Evolutionary conservation across 2,888 invertebrate species (phyloP).

Genomic region (Vesta saturnalis): DNA sequence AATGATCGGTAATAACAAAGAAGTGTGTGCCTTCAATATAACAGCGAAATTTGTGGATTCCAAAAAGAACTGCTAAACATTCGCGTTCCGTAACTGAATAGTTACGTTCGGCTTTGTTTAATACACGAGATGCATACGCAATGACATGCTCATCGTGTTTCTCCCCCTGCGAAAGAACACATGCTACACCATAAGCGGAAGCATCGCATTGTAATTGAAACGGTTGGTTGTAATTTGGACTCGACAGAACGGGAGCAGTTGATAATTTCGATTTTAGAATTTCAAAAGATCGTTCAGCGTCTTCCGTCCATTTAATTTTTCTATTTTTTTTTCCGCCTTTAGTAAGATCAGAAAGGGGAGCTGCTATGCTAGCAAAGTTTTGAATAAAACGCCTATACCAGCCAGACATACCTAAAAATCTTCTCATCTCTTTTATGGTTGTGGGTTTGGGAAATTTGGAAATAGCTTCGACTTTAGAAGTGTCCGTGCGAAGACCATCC

Average conservation of each 20-base stretch:
- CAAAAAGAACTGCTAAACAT: too few species aligned
- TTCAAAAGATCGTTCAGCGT: constrained; percentile 43
- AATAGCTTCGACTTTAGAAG: constrained; percentile 46
- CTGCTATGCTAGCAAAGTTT: constrained; percentile 45
- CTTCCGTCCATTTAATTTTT: constrained; percentile 37
- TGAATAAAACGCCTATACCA: constrained; percentile 49
- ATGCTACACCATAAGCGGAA: too few species aligned
- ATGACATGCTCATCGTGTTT: too few species aligned
- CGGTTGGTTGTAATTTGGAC: constrained; percentile 44
- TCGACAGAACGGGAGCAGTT: constrained; percentile 40
- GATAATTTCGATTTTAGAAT: constrained; percentile 44
- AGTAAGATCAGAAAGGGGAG: constrained; percentile 43
- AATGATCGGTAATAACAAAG: too few species aligned
- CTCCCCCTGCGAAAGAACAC: too few species aligned
- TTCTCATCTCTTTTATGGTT: constrained; percentile 41
- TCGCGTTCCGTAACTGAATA: too few species aligned
- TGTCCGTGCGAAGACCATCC: constrained; percentile 45
- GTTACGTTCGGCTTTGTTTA: too few species aligned
- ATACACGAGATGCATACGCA: too few species aligned
- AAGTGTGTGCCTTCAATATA: too few species aligned
- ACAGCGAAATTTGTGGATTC: too few species aligned
- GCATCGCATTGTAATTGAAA: constrained; percentile 50
- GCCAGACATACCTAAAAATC: constrained; percentile 48
- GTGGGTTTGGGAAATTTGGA: constrained; percentile 44
- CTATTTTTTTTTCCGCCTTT: constrained; percentile 43